A percentile compares a stretch with the other conserved stretches of the same genome.
These are phyloP conservation scores for Eristalinus aeneus DNA, from an alignment of 2,888 invertebrate genomes.

Conservation along the genomic window DNA sequence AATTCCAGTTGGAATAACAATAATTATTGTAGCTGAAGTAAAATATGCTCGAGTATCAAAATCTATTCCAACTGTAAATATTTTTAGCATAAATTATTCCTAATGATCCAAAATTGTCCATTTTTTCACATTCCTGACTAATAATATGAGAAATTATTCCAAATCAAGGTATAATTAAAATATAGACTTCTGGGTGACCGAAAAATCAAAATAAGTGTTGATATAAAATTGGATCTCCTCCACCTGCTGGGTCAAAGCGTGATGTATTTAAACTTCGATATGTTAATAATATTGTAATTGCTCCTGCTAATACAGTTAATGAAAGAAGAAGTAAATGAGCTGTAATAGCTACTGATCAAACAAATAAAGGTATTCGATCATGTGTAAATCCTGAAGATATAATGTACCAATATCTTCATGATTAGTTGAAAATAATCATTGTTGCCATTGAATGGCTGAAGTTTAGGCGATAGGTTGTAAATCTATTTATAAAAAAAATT, in stretches of 20 bases:
- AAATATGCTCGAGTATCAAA: constrained; percentile 92
- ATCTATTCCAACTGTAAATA: constrained; percentile 92
- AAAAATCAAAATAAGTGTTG: constrained; percentile 95
- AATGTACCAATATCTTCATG: constrained; percentile 90
- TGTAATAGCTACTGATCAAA: constrained; percentile 87
- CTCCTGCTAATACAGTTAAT: constrained; percentile 89
- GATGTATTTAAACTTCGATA: constrained; percentile 91
- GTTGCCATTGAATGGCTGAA: constrained; percentile 85
- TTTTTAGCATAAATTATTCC: constrained; percentile 93
- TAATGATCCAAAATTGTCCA: constrained; percentile 86
- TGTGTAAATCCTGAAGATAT: constrained; percentile 85
- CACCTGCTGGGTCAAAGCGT: constrained; percentile 90
- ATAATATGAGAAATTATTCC: constrained; percentile 91
- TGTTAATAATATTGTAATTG: constrained; percentile 89
- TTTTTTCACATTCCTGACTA: constrained; percentile 88
- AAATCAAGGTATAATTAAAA: constrained; percentile 92
- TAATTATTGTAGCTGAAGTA: constrained; percentile 92
- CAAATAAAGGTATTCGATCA: constrained; percentile 87
- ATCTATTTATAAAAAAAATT: constrained; percentile 83
- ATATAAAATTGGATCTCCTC: constrained; percentile 90
- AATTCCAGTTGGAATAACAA: constrained; percentile 92
- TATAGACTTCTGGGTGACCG: constrained; percentile 93
- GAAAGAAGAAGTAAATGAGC: constrained; percentile 85
- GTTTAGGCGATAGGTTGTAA: constrained; percentile 84
- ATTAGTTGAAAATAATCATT: constrained; percentile 87